Conservation (phyloP, 1,140 invertebrate species). For the Brachionus koreanus region DNA sequence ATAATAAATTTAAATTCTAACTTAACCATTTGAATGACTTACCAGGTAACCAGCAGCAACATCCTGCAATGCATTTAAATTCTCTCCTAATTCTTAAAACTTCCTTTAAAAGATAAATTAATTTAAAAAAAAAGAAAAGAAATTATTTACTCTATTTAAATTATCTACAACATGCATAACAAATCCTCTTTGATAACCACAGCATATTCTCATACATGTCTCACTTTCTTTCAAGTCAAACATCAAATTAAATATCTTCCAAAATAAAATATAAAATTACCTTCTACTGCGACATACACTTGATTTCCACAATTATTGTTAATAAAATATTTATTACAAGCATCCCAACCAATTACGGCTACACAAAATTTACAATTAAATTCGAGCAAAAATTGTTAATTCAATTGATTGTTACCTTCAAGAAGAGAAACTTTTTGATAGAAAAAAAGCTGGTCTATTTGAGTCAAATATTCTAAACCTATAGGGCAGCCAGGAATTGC, state of each 20-base stretch:
- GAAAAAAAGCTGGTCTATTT: slow-evolving; percentile 79
- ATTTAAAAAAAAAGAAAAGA: background rate
- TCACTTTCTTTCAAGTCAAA: slow-evolving; percentile 65
- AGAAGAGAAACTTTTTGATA: slow-evolving; percentile 80
- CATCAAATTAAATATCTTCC: background rate
- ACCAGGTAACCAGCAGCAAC: slow-evolving; percentile 23
- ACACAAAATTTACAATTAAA: slow-evolving; percentile 31
- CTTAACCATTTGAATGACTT: background rate
- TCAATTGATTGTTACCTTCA: slow-evolving; percentile 68
- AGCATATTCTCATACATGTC: slow-evolving; percentile 72
- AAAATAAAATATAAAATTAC: slow-evolving; percentile 45
- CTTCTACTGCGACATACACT: slow-evolving; percentile 55
- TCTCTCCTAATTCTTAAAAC: slow-evolving; percentile 50
- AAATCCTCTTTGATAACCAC: slow-evolving; percentile 73
- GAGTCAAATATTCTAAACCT: slow-evolving; percentile 85
- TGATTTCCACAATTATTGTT: slow-evolving; percentile 53
- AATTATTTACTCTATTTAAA: background rate
- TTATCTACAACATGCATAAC: slow-evolving; percentile 8
- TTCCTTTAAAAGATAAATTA: slow-evolving; percentile 47
- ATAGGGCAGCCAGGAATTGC: slow-evolving; percentile 72
- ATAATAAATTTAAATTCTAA: background rate
- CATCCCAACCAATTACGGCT: slow-evolving; percentile 79
- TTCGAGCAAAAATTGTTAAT: background rate
- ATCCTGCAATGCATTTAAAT: slow-evolving; percentile 51
- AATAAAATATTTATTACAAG: slow-evolving; percentile 69